A percentile compares a stretch with the other conserved stretches of the same genome.
These are phyloP conservation scores for Caenorhabditis sulstoni DNA, from an alignment of 2,888 invertebrate genomes.

Conservation along the genomic window DNA sequence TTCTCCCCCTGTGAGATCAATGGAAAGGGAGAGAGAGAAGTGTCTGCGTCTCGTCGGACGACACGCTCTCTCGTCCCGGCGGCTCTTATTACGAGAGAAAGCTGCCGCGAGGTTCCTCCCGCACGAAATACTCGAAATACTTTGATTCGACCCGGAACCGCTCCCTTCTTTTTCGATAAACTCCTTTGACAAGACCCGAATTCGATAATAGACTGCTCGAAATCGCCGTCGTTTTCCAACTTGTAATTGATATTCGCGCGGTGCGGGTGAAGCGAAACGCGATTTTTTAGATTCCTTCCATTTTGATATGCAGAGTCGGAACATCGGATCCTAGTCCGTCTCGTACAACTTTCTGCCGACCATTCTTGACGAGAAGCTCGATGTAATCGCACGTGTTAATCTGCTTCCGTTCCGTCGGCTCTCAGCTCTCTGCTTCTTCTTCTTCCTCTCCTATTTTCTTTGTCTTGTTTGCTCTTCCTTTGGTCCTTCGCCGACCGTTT, in stretches of 20 bases:
- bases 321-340: too few relatives aligned
- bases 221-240: too few relatives aligned
- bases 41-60: conserved; percentile 24
- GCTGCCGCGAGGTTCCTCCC: conserved; percentile 5
- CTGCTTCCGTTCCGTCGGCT: conserved; percentile 14
- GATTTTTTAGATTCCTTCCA: too few relatives aligned
- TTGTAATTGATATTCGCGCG: too few relatives aligned
- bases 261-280: too few relatives aligned
- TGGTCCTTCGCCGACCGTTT: conserved; percentile 44
- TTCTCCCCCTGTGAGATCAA: conserved; percentile 28
- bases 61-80: conserved; percentile 11
- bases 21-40: conserved; percentile 28
- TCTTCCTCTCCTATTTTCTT: conserved; percentile 26
- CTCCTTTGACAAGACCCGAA: too few relatives aligned
- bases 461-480: conserved; percentile 47
- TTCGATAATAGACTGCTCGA: too few relatives aligned
- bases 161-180: conserved; percentile 2
- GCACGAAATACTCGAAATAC: not conserved
- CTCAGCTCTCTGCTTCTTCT: conserved; percentile 22
- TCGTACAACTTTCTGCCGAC: too few relatives aligned
- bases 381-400: conserved; percentile 51
- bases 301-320: too few relatives aligned
- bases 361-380: too few relatives aligned
- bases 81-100: conserved; percentile 42
- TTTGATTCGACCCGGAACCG: conserved; percentile 2